Evolutionary conservation across 1,140 invertebrate species (phyloP).

Genomic region (Meloidogyne hapla): DNA sequence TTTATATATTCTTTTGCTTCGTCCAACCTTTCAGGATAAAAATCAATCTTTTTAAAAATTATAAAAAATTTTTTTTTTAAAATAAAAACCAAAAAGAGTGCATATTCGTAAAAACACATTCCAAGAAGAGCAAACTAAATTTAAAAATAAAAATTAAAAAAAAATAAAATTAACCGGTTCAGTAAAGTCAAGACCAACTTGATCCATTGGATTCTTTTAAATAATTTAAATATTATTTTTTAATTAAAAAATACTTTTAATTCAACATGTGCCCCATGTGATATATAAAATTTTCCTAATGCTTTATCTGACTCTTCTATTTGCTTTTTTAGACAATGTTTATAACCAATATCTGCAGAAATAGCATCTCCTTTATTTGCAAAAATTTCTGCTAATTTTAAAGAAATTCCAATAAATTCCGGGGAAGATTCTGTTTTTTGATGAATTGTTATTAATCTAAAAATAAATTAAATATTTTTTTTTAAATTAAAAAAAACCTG

Average conservation of each 20-base stretch:
- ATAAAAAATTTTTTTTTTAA: constrained; percentile 20
- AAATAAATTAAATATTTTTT: constrained; percentile 8
- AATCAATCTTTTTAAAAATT: constrained; percentile 47
- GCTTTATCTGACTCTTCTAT: constrained; percentile 53
- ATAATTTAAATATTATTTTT: neutral
- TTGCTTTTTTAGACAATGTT: constrained; percentile 58
- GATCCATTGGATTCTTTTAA: constrained; percentile 43
- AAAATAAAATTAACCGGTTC: constrained; percentile 45
- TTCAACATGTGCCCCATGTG: neutral
- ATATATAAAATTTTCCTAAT: constrained; percentile 38
- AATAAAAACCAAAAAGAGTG: constrained; percentile 56
- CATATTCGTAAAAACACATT: constrained; percentile 56
- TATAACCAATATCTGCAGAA: constrained; percentile 59
- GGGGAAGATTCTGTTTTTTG: constrained; percentile 55
- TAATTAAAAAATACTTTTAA: neutral
- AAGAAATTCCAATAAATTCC: constrained; percentile 58
- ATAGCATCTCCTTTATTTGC: constrained; percentile 54
- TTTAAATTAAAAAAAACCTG: neutral
- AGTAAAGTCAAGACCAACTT: constrained; percentile 49
- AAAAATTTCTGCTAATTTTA: constrained; percentile 62
- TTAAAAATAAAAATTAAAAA: neutral
- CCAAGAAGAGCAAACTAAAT: constrained; percentile 59
- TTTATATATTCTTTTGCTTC: constrained; percentile 62
- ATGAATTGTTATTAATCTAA: constrained; percentile 56
- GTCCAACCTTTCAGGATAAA: constrained; percentile 50